Base-by-base conservation (phyloP, 2,797 vertebrate species). In the Pangasius sanitwongsei region DNA sequence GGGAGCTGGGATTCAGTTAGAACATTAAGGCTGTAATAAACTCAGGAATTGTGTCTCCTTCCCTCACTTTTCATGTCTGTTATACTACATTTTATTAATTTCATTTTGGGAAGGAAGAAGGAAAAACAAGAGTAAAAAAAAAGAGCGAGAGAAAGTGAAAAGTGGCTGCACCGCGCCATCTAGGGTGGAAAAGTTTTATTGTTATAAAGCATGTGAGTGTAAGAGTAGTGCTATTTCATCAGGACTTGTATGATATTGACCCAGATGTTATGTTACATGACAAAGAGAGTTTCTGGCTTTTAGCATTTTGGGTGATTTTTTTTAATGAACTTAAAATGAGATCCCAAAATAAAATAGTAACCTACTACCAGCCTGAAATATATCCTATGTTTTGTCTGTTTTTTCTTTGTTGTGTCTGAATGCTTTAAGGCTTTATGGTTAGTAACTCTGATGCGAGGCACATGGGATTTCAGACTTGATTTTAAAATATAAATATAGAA, bases 101-200 rank as follows among this genome's bases (percentile, higher is more conserved):
- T 34, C 55, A 20, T 57, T 44, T 34, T 80, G 7, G 75, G 16
- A 59, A 81, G 18, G 3, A 59, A 12, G 53, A 57, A 81, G 1
- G 12, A 6, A 7, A 34, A 48, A 28, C 0, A 25, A 20, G 37
- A 7, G 69, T 31, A 1, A 15, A 12, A 28, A 20, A 31, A 77
- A 9, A 20, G 12, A 8, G n/a, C 18, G 55, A 53, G 86, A 87
- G 34, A 28, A 0, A 23, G 4, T 7, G 34, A 80, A 48, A 48
- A 25, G 86, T 89, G 2, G 18, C 85, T 34, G 57, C 65, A 25
- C n/a, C 25, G 23, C 93, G 74, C 95, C 94, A 94, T 93, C 95
- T 95, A 94, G 92, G 89, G 95, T 91, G 83, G 13, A 70, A 6
- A 18, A 4, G 25, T n/a, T 34, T 37, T 57, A 57, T 23, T 57